Evolutionary conservation across 2,797 vertebrate genomes (phyloP), one percentile per base, ranked within the genome.

Genomic region (Phrynocephalus forsythii): DNA sequence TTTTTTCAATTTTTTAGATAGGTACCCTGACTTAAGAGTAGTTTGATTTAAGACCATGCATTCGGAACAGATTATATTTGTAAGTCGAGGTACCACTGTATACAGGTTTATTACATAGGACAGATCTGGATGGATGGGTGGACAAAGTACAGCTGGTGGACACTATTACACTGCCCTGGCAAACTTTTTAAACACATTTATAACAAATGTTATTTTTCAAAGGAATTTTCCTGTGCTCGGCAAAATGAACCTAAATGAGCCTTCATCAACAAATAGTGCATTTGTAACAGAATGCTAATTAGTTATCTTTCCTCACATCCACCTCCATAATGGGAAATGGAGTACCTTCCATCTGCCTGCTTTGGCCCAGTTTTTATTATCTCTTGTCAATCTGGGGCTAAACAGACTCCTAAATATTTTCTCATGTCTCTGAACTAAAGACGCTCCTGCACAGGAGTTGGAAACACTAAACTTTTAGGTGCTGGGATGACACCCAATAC

Each of bases 401-500:
- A 90, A 26, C 30, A 33, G 56, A 63, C 33, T 84, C 60, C 63
- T 77, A 77, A 84, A 84, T 84, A 87, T 69, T 90, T 90, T 28
- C 71, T 81, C 52, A 28, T 38, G 26, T 76, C 63, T 80, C 28
- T 69, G 48, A 22, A 71, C 69, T 69, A 81, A 90, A 30, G 26
- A 44, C 20, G 22, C 63, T 63, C n/a, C n/a, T 38, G 63, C 52
- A 50, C 8, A 15, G 15, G n/a, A 33, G 44, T 26, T 48, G 26
- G 28, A 20, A 8, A 56, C 73, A 50, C 22, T 10, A 33, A 82
- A 71, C 60, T 9, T 44, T 44, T n/a, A 22, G 38, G 16, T 11
- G 10, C 38, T 11, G 52, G 18, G 3, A 13, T 80, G 26, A 56
- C 18, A 76, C 50, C 48, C 50, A 60, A 28, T 68, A 18, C 20